Evolutionary conservation across 2,888 invertebrate genomes (phyloP).

Genomic region (Harmothoe impar): DNA sequence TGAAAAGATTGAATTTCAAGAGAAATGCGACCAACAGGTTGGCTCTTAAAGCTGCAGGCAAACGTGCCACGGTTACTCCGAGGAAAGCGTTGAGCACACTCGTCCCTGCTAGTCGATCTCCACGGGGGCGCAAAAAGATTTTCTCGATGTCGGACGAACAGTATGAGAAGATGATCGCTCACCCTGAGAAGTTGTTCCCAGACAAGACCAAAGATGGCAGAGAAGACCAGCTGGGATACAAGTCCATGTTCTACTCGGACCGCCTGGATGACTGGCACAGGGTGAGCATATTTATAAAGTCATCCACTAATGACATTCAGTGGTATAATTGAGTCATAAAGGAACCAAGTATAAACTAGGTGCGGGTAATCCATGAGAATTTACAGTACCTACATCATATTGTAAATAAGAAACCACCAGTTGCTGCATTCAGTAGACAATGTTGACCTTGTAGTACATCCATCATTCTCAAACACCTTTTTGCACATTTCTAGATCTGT

Average conservation of each 20-base stretch:
- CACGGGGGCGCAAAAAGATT: not conserved
- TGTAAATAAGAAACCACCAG: too few relatives aligned
- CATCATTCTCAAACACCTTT: not conserved
- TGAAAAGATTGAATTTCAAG: not conserved
- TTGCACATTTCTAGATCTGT: not conserved
- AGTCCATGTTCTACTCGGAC: not conserved
- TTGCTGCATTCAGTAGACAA: too few relatives aligned
- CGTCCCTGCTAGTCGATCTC: not conserved
- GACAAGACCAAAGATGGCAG: not conserved
- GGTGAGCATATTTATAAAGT: constrained; percentile 4
- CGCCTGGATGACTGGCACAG: not conserved
- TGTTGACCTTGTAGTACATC: too few relatives aligned
- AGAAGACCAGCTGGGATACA: not conserved
- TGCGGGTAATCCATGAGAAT: too few relatives aligned
- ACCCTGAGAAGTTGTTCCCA: not conserved
- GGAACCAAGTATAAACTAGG: too few relatives aligned
- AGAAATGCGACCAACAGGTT: not conserved
- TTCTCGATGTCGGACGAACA: constrained; percentile 25
- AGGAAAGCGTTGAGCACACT: not conserved
- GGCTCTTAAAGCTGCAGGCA: too few relatives aligned
- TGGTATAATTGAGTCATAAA: too few relatives aligned
- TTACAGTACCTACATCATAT: too few relatives aligned
- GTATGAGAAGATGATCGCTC: not conserved
- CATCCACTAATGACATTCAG: too few relatives aligned
- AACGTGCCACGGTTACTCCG: not conserved